Conservation (phyloP, 2,888 invertebrate species). For the Nineta flava region DNA sequence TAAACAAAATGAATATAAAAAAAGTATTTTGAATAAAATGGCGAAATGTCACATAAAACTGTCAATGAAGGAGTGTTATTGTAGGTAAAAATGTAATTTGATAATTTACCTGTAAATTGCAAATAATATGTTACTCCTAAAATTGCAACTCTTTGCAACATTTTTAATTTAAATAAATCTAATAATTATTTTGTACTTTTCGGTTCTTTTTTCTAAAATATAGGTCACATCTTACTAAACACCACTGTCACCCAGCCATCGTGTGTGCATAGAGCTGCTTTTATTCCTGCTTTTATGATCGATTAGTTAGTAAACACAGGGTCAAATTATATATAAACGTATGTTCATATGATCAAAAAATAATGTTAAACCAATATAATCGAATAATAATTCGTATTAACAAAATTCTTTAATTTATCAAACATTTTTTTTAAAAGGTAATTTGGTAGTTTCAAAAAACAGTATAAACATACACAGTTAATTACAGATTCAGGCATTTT, state of each 20-base stretch:
- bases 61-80: neutral
- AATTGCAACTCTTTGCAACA: neutral
- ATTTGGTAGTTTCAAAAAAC: too few species aligned
- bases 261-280: neutral
- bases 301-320: neutral
- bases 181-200: neutral
- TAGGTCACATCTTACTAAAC: conserved; percentile 5
- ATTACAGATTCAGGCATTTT: too few species aligned
- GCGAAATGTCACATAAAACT: conserved; percentile 2
- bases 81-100: too few species aligned
- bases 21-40: neutral
- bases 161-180: neutral
- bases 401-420: too few species aligned
- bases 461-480: too few species aligned
- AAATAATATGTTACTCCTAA: conserved; percentile 3
- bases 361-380: too few species aligned
- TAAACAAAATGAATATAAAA: neutral
- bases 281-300: conserved; percentile 3
- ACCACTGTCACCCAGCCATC: conserved; percentile 6
- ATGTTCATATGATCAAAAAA: too few species aligned
- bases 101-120: conserved; percentile 1
- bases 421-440: too few species aligned
- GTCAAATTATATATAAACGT: too few species aligned
- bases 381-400: too few species aligned
- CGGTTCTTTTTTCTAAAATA: neutral